Base-by-base conservation (phyloP, 2,797 vertebrate genomes). In the Darevskia nairensis region DNA sequence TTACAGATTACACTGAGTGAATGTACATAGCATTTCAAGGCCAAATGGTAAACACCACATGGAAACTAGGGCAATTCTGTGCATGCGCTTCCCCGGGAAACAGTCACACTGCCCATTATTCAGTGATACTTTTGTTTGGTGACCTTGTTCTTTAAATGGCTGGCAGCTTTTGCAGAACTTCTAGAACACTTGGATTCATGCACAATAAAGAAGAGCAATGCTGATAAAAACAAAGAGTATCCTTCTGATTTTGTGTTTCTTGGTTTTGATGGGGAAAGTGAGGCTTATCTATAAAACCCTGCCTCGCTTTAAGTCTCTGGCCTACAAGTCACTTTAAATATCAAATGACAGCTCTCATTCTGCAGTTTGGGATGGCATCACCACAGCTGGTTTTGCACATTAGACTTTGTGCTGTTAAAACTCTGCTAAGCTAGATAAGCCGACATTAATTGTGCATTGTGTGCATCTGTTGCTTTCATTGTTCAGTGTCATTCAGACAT, bases 251-350 rank as follows among this genome's bases (percentile, higher is more conserved):
- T 71, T 68, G 83, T 1, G 0, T 79, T 82, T 90, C 80, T 66
- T 91, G 71, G 15, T 59, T 29, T 72, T 86, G 82, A 41, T 76
- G 19, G 0, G 15, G 23, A 74, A 88, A 46, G 74, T 91, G 0
- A 35, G 39, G 83, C 83, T 90, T 71, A 9, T 78, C 21, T 83
- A 66, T 29, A 86, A 88, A 93, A 83, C 55, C 39, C 82, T 4
- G 0, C 71, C 74, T 84, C 5, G 81, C 61, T 80, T 69, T 81
- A 92, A 83, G 68, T 44, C 19, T 68, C 19, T 29, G 8, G 39
- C 32, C 84, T 92, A 77, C 19, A 77, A 89, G n/a, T 23, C 84
- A 89, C 27, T 50, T 89, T 84, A 89, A 91, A 68, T 68, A 93
- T 55, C 68, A 86, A 27, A 90, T 82, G 84, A 91, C 68, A 93